These are phyloP conservation scores for Calypte anna DNA, from an alignment of 2,113 vertebrate species.

Conservation along the genomic window DNA sequence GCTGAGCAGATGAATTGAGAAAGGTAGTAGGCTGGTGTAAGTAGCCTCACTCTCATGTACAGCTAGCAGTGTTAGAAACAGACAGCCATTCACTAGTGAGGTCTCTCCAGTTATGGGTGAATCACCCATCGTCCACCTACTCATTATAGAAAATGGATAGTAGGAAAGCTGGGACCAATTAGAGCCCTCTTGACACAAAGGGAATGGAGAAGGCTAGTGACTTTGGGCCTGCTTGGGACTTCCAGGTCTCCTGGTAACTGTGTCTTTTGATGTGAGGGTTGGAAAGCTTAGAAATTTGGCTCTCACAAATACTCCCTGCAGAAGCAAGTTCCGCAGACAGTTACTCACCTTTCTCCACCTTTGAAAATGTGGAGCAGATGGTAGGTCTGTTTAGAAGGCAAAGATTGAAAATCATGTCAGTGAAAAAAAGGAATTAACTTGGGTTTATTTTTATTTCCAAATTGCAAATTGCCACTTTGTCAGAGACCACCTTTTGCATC, in stretches of 20 bases:
- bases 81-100: background rate
- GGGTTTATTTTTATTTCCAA: constrained; percentile 39
- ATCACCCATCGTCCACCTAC: background rate
- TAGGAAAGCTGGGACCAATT: background rate
- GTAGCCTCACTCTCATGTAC: background rate
- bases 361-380: background rate
- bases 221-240: background rate
- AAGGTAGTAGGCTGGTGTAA: background rate
- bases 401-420: background rate
- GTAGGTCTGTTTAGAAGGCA: background rate
- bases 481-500: constrained; percentile 96
- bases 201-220: background rate
- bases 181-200: background rate
- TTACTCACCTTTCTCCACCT: background rate
- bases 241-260: background rate
- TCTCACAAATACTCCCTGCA: background rate
- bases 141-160: background rate
- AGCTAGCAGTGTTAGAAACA: background rate
- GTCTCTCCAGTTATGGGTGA: background rate
- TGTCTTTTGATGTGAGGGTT: background rate
- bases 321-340: background rate
- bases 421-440: constrained; percentile 33
- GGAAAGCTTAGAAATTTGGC: background rate
- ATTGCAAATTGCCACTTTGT: background rate
- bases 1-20: background rate